Conservation (phyloP, 2,888 invertebrate genomes). For the Hermaeophaga mercurialis region DNA sequence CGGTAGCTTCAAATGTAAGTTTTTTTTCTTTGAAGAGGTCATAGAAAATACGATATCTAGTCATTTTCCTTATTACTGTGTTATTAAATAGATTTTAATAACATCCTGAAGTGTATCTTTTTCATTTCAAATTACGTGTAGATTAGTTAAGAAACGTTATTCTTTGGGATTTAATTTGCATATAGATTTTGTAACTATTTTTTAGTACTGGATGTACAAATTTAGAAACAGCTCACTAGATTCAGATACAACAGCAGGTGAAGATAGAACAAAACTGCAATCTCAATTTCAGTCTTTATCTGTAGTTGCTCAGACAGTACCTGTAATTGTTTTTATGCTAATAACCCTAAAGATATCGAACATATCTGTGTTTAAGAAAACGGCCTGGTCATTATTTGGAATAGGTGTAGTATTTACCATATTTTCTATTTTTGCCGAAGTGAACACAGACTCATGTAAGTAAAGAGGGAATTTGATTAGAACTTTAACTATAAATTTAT, state of each 20-base stretch:
- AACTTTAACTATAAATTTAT: too few species aligned
- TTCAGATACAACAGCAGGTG: not conserved
- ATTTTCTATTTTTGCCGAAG: constrained; percentile 3
- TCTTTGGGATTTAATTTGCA: too few species aligned
- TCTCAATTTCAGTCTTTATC: constrained; percentile 5
- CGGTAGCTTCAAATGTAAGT: too few species aligned
- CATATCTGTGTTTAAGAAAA: not conserved
- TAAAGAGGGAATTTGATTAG: too few species aligned
- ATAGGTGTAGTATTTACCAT: not conserved
- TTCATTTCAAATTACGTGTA: too few species aligned
- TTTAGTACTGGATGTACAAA: constrained; percentile 16
- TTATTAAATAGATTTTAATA: too few species aligned
- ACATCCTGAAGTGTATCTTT: too few species aligned
- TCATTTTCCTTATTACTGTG: too few species aligned
- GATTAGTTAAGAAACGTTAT: too few species aligned
- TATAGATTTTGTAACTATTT: too few species aligned
- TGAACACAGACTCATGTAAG: constrained; percentile 13
- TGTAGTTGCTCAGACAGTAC: not conserved
- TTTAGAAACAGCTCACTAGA: not conserved
- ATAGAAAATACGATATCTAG: too few species aligned
- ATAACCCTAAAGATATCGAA: not conserved
- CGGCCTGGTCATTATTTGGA: not conserved
- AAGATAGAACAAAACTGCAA: constrained; percentile 6
- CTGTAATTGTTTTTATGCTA: not conserved
- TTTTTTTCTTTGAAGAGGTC: too few species aligned